These are phyloP conservation scores for Ceratina japonica DNA, from an alignment of 1,140 invertebrate species.

Conservation along the genomic window DNA sequence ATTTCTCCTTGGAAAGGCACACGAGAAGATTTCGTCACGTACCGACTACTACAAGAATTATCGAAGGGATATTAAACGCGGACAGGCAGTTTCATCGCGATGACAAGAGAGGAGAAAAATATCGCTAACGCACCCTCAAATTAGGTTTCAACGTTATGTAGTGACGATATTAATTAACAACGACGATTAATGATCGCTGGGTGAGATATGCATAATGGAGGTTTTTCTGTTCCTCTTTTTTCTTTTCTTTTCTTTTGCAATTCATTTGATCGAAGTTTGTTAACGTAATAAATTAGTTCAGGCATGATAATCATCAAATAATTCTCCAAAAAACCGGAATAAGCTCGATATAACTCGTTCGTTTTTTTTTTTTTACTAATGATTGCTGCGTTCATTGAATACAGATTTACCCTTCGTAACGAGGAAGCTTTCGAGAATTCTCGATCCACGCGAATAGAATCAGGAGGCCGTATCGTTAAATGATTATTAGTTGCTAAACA, in stretches of 20 bases:
- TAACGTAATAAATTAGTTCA: slow-evolving; percentile 59
- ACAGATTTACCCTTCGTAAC: background rate
- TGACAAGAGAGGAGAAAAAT: slow-evolving; percentile 18
- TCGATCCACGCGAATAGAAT: background rate
- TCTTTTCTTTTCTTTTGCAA: background rate
- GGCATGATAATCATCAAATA: slow-evolving; percentile 57
- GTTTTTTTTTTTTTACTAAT: background rate
- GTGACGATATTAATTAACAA: slow-evolving; percentile 41
- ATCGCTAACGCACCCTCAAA: background rate
- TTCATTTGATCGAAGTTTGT: slow-evolving; percentile 14
- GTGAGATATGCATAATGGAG: slow-evolving; percentile 33
- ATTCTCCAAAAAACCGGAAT: slow-evolving; percentile 47
- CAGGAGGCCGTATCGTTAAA: background rate
- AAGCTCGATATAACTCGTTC: background rate
- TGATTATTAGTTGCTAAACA: too few species aligned
- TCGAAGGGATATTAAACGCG: slow-evolving; percentile 22
- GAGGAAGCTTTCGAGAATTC: background rate
- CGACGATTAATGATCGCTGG: slow-evolving; percentile 37
- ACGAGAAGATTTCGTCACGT: slow-evolving; percentile 33
- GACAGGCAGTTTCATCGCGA: slow-evolving; percentile 21
- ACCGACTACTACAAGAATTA: slow-evolving; percentile 39
- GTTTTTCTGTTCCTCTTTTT: background rate
- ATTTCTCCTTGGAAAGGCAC: slow-evolving; percentile 36
- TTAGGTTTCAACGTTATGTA: too few species aligned
- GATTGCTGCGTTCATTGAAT: background rate